Percentiles rank a stretch among this genome's conserved stretches.
Conservation (phyloP, 1,140 invertebrate species). For the Grapholita molesta region DNA sequence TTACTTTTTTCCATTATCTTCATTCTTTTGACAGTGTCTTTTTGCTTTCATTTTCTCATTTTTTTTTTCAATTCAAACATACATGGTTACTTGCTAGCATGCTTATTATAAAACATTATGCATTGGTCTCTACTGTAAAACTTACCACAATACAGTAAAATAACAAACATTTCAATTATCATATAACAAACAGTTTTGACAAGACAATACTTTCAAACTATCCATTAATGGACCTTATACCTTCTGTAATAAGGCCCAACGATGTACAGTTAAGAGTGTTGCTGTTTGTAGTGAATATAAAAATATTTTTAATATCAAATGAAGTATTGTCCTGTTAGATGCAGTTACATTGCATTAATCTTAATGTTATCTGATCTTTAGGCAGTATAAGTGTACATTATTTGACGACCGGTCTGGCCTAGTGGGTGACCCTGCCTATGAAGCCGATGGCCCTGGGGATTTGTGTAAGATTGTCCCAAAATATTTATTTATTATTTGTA, state of each 20-base stretch:
- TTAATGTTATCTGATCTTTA: neutral
- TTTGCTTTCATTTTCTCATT: slow-evolving; percentile 10
- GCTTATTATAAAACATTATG: slow-evolving; percentile 10
- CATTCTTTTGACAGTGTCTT: neutral
- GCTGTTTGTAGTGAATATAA: too few relatives aligned
- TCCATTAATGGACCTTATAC: neutral
- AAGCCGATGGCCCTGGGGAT: too few relatives aligned
- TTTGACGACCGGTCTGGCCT: neutral
- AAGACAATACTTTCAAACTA: neutral
- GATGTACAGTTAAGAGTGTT: too few relatives aligned
- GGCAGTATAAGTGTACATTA: neutral
- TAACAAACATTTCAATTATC: neutral
- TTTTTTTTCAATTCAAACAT: slow-evolving; percentile 15
- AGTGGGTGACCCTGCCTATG: too few relatives aligned
- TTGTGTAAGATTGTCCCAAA: too few relatives aligned
- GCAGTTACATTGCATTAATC: neutral
- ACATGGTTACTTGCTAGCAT: neutral
- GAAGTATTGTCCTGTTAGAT: neutral
- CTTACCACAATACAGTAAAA: slow-evolving; percentile 18
- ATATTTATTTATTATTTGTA: too few relatives aligned
- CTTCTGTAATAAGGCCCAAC: too few relatives aligned
- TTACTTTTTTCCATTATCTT: slow-evolving; percentile 8
- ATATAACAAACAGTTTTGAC: neutral
- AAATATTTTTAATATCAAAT: neutral
- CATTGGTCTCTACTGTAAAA: slow-evolving; percentile 8